Evolutionary conservation across 2,113 vertebrate genomes (phyloP), one percentile per base, ranked within the genome.

Genomic region (Burhinus oedicnemus): DNA sequence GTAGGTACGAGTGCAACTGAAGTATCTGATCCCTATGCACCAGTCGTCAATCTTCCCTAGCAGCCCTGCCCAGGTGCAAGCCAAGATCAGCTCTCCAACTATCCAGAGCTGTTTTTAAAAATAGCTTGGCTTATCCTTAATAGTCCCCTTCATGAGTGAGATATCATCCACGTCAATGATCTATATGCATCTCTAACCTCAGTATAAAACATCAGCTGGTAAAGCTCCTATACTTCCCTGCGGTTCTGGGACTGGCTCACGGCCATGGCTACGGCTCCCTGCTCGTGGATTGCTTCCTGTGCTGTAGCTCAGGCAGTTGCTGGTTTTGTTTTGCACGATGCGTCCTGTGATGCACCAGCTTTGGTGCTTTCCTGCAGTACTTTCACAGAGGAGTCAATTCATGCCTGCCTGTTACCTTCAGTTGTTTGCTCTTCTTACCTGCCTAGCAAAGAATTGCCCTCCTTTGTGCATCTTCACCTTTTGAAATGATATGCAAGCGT

Each of bases 71-170:
- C 49, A 57, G 65, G 30, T 34, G 34, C 47, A 69, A 91, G 44
- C 62, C 57, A 57, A 60, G n/a, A 60, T 79, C 74, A 92, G 55
- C 21, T 83, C 66, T 62, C 47, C 83, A 72, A 20, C 57, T 81
- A 20, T 64, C 49, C 45, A 77, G 64, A 38, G 47, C 60, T 91
- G 51, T 44, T 97, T 90, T 83, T 60, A 78, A 68, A 78, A 83
- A 69, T 42, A 89, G 68, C 75, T 75, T 83, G 54, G 26, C 30
- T 87, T 71, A 47, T 75, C 68, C 40, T 66, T 86, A 82, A 54
- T 90, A 79, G 82, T 83, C 25, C 49, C 57, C 30, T 81, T 90
- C 75, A 44, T 60, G 80, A 29, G 27, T 4, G 34, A 95, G 83
- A 36, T 87, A 47, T 76, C 65, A 64, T 70, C 76, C 58, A 3